phyloP scores from a whole-genome alignment of 2,113 vertebrate species.

The Hucho hucho region DNA sequence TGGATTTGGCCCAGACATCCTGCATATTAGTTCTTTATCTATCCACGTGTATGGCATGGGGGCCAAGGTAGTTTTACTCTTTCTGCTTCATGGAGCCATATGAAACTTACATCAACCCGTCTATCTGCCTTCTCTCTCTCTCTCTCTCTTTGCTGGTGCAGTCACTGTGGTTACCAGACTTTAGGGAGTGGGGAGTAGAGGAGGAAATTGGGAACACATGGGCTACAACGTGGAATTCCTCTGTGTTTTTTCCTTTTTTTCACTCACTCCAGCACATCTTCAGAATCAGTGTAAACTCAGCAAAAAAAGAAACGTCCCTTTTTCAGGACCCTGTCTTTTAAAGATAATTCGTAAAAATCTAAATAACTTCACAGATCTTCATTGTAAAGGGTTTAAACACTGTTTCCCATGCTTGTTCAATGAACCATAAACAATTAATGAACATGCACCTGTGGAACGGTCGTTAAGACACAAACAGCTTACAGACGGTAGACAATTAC shows the following conservation, averaged over 20 bases:
- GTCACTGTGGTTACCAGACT: constrained; percentile 27
- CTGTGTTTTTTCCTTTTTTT: constrained; percentile 39
- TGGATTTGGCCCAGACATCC: too few species aligned
- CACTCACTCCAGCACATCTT: constrained; percentile 52
- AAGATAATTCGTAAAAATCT: too few species aligned
- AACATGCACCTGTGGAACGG: too few species aligned
- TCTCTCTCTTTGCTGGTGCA: neutral
- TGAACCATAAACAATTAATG: too few species aligned
- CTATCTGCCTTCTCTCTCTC: neutral
- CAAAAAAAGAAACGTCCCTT: too few species aligned
- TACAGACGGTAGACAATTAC: too few species aligned
- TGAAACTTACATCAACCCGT: neutral
- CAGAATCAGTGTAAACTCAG: constrained; percentile 32
- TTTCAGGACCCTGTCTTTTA: too few species aligned
- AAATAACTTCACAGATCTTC: too few species aligned
- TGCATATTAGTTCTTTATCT: too few species aligned
- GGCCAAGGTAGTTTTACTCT: neutral
- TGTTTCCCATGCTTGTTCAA: too few species aligned
- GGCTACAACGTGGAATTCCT: constrained; percentile 51
- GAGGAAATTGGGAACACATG: constrained; percentile 71
- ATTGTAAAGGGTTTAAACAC: too few species aligned
- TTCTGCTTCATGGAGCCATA: neutral
- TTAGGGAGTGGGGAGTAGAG: constrained; percentile 24
- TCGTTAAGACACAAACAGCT: too few species aligned
- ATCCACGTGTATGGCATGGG: neutral